Conservation (phyloP, 1,140 invertebrate species). For the Reticulitermes speratus region DNA sequence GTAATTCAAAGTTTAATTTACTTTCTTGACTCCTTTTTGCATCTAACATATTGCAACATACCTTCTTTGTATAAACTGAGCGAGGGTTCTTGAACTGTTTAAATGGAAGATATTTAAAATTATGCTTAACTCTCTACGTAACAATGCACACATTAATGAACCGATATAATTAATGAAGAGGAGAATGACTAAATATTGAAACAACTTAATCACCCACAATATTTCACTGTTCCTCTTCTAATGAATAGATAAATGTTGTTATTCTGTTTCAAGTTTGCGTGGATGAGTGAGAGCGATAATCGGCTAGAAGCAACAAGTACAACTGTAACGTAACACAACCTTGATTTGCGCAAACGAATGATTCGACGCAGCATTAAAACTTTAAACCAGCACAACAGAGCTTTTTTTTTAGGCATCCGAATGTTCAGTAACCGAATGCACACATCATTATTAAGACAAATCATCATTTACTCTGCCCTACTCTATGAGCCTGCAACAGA, state of each 20-base stretch:
- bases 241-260: background rate
- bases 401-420: background rate
- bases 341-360: background rate
- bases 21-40: too few relatives aligned
- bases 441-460: conserved; percentile 14
- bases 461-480: background rate
- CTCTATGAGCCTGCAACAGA: background rate
- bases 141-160: too few relatives aligned
- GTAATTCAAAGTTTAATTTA: too few relatives aligned
- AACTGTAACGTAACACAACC: background rate
- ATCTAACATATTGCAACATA: too few relatives aligned
- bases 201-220: too few relatives aligned
- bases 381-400: background rate
- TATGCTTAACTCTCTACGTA: too few relatives aligned
- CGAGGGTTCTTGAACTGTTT: too few relatives aligned
- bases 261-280: background rate
- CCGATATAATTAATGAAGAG: too few relatives aligned
- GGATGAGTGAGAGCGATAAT: background rate
- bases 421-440: background rate
- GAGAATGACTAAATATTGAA: too few relatives aligned
- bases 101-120: too few relatives aligned
- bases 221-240: too few relatives aligned
- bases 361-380: background rate
- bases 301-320: background rate
- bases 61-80: too few relatives aligned